Evolutionary conservation across 1,140 invertebrate genomes (phyloP).

Genomic region (Apis florea): DNA sequence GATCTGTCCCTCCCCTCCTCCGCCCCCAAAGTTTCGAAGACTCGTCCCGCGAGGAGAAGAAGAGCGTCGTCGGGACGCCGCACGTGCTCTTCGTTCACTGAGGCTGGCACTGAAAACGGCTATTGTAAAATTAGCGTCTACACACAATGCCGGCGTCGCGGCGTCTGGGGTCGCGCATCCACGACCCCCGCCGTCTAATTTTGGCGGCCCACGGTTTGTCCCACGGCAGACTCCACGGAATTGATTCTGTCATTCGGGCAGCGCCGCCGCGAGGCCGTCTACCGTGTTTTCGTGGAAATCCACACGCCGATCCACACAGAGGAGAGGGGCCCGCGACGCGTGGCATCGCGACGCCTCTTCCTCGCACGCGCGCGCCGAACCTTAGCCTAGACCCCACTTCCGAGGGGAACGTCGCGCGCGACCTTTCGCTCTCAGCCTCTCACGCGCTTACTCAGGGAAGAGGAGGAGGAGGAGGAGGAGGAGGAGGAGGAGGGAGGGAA

Average conservation of each 20-base stretch:
- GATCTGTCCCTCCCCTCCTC: neutral
- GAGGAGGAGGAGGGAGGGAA: neutral
- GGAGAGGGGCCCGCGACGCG: slow-evolving; percentile 31
- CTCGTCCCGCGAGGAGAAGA: slow-evolving; percentile 43
- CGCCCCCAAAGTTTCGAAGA: slow-evolving; percentile 11
- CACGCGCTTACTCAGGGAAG: too few species aligned
- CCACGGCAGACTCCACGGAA: slow-evolving; percentile 45
- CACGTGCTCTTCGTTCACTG: slow-evolving; percentile 63
- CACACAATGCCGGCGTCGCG: slow-evolving; percentile 79
- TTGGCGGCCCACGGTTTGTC: slow-evolving; percentile 59
- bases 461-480: too few species aligned
- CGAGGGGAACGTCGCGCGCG: slow-evolving; percentile 6
- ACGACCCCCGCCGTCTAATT: slow-evolving; percentile 77
- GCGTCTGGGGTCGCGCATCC: slow-evolving; percentile 77
- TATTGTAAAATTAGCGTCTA: slow-evolving; percentile 80
- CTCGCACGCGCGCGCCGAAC: neutral
- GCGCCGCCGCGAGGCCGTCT: slow-evolving; percentile 38
- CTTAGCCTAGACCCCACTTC: slow-evolving; percentile 1
- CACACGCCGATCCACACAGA: slow-evolving; percentile 43
- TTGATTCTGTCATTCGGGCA: slow-evolving; percentile 61
- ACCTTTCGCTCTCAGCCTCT: slow-evolving; percentile 6
- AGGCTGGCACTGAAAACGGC: slow-evolving; percentile 61
- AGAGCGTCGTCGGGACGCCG: slow-evolving; percentile 61
- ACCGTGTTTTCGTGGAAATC: slow-evolving; percentile 58
- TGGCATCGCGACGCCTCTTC: slow-evolving; percentile 29